Evolutionary conservation across 2,888 invertebrate genomes (phyloP).

Genomic region (Netelia fuscicornis): DNA sequence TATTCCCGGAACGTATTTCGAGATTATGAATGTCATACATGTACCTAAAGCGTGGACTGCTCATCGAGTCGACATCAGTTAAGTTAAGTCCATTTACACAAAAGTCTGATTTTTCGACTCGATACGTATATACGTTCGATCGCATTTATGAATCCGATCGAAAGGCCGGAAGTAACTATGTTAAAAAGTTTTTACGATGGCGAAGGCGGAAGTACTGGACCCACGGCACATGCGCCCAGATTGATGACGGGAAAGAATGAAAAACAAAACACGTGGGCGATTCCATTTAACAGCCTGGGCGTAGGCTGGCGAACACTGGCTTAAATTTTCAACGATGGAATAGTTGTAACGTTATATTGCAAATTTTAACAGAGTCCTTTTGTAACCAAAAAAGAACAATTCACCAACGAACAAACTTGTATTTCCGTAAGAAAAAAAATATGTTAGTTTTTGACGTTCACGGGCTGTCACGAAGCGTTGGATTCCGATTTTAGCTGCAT

Average conservation of each 20-base stretch:
- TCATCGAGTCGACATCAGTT: background rate
- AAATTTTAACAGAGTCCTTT: too few species aligned
- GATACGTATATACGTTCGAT: background rate
- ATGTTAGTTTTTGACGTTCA: background rate
- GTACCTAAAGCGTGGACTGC: background rate
- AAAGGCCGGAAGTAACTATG: background rate
- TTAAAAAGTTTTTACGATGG: constrained; percentile 14
- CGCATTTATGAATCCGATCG: background rate
- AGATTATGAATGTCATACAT: background rate
- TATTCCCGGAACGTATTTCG: background rate
- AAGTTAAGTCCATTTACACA: background rate
- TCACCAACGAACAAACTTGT: background rate
- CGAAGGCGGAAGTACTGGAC: background rate
- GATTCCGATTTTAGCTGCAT: constrained; percentile 37
- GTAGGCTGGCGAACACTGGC: too few species aligned
- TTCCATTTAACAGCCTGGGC: too few species aligned
- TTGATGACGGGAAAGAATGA: background rate
- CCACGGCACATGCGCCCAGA: background rate
- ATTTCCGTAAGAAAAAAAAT: background rate
- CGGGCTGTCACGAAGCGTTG: constrained; percentile 6
- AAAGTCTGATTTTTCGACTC: background rate
- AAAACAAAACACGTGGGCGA: too few species aligned
- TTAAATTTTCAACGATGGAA: too few species aligned
- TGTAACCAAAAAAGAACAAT: background rate
- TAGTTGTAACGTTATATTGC: too few species aligned